Base-by-base conservation (phyloP, 2,113 vertebrate species). In the Carettochelys insculpta region DNA sequence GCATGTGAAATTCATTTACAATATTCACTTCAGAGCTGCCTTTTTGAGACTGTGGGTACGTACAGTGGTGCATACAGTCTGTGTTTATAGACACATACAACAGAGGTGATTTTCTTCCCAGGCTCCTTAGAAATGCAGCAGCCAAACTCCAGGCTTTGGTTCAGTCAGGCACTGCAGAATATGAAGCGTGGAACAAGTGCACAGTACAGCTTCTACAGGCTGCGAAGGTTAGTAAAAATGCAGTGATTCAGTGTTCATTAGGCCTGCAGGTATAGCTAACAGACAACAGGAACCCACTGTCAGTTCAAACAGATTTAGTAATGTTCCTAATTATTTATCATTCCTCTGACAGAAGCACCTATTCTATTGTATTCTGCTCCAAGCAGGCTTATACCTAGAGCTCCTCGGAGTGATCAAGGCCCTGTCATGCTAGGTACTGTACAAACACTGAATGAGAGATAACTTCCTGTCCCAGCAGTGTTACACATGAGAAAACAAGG, bases 161-260 rank as follows among this genome's bases (percentile, higher is more conserved):
- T 52, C 95, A 96, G 51, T 97, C 97, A 1, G 98, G 98, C 90
- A 71, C 45, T 4, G 93, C 97, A 43, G 89, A 95, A 87, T 11
- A 98, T 0, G 92, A 97, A 0, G 98, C 98, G 0, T 98, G 98
- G 98, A 98, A 98, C 95, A 91, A 76, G 92, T 98, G 97, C 47
- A 93, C 97, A 0, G 91, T 98, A 81, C 96, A 97, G 58, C 96
- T 97, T 17, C 79, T 89, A 12, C 97, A 96, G 87, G 97, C 98
- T 75, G 96, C 98, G 0, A 97, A 97, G 97, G 98, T 98, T 71
- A 96, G 97, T 71, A 78, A 58, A 29, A 83, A 7, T 41, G 22
- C n/a, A 43, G 29, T 88, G 38, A 7, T 41, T 22, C n/a, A 43
- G 29, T 88, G 38, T 31, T 90, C 82, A 52, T 61, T 54, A 91